Conservation (phyloP, 2,888 invertebrate species). For the Mylabris sibirica region DNA sequence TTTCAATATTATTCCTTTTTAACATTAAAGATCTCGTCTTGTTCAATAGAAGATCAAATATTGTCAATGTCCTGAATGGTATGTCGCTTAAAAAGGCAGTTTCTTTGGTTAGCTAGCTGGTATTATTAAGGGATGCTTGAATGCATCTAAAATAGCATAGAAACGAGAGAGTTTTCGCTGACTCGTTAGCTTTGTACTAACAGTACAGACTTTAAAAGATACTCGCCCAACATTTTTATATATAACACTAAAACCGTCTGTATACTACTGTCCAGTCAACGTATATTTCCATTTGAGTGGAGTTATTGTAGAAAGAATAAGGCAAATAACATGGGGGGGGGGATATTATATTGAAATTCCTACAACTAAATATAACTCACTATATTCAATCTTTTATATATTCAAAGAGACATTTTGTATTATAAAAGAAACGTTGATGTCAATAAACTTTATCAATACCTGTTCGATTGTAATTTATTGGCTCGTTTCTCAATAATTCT, state of each 20-base stretch:
- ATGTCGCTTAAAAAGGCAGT: neutral
- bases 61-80: neutral
- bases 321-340: neutral
- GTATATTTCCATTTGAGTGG: neutral
- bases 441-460: neutral
- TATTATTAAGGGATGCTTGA: slow-evolving; percentile 29
- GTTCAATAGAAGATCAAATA: neutral
- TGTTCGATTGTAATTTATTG: neutral
- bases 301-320: neutral
- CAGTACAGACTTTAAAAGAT: slow-evolving; percentile 22
- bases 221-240: slow-evolving; percentile 6
- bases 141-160: slow-evolving; percentile 30
- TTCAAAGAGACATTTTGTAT: neutral
- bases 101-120: slow-evolving; percentile 16
- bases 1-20: too few relatives aligned
- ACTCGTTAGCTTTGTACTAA: slow-evolving; percentile 36
- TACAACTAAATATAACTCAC: neutral
- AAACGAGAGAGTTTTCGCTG: slow-evolving; percentile 32
- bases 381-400: too few relatives aligned
- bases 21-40: too few relatives aligned
- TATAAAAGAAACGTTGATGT: too few relatives aligned
- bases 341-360: neutral
- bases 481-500: neutral
- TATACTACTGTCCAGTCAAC: neutral
- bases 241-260: too few relatives aligned